A percentile compares a stretch with the other conserved stretches of the same genome.
phyloP scores from a whole-genome alignment of 35 echinoderm and acorn worm species.

The Chiridota heheva region DNA sequence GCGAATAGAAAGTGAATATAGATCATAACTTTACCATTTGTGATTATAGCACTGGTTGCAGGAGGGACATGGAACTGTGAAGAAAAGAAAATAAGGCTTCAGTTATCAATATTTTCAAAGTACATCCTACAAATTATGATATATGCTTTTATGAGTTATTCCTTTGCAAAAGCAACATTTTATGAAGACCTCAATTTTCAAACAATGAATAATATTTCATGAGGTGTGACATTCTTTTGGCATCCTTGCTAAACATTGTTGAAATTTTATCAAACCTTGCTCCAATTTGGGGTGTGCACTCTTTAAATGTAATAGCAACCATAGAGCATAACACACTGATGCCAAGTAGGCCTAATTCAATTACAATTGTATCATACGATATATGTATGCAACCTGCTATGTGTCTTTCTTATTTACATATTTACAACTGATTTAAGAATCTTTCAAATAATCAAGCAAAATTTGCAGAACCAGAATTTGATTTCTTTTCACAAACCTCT shows the following conservation, averaged over 20 bases:
- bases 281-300: no score
- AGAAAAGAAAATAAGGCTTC: constrained; percentile 27
- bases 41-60: constrained; percentile 99
- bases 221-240: background rate
- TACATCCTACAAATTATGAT: background rate
- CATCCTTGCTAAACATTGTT: background rate
- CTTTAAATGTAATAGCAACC: no score
- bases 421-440: background rate
- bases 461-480: background rate
- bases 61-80: constrained; percentile 81
- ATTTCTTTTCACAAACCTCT: constrained; percentile 59
- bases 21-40: constrained; percentile 70
- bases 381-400: background rate
- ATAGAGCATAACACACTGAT: no score
- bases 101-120: background rate
- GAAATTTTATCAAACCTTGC: background rate
- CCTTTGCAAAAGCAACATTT: background rate
- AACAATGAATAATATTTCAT: background rate
- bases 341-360: no score
- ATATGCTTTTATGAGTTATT: background rate
- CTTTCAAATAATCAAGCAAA: background rate
- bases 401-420: background rate
- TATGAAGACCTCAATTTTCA: background rate
- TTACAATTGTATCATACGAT: no score
- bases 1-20: no score